phyloP scores from a whole-genome alignment of 2,797 vertebrate genomes.

The Rhinella marina region DNA sequence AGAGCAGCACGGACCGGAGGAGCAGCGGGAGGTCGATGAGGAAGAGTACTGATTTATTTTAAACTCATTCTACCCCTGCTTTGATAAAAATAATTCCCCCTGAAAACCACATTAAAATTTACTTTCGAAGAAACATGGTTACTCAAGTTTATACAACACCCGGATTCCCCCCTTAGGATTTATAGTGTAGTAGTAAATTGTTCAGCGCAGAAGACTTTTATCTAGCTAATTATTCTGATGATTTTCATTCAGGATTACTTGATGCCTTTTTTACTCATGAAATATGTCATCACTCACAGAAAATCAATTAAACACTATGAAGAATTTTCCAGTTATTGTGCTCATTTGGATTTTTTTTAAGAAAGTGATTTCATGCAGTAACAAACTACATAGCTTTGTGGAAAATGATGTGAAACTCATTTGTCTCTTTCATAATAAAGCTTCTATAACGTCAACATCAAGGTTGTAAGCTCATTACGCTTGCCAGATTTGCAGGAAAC shows the following conservation, averaged over 20 bases:
- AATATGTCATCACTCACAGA: not conserved
- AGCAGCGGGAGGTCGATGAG: too few relatives aligned
- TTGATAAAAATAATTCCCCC: too few relatives aligned
- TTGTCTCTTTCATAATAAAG: constrained; percentile 18
- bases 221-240: not conserved
- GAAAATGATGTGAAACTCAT: constrained; percentile 7
- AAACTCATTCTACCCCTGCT: too few relatives aligned
- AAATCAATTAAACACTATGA: not conserved
- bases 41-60: too few relatives aligned
- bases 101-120: too few relatives aligned
- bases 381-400: not conserved
- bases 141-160: too few relatives aligned
- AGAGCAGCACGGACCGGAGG: too few relatives aligned
- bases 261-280: not conserved
- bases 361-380: not conserved
- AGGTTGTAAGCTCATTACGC: not conserved
- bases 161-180: not conserved
- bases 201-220: not conserved
- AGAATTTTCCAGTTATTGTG: constrained; percentile 10
- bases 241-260: not conserved
- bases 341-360: not conserved
- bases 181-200: not conserved
- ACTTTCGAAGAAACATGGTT: too few relatives aligned
- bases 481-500: constrained; percentile 3
- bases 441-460: not conserved